Percentiles rank a stretch among this genome's conserved stretches.
These are phyloP conservation scores for Apistogramma diplotaenia DNA, from an alignment of 2,113 vertebrate genomes.

Conservation along the genomic window DNA sequence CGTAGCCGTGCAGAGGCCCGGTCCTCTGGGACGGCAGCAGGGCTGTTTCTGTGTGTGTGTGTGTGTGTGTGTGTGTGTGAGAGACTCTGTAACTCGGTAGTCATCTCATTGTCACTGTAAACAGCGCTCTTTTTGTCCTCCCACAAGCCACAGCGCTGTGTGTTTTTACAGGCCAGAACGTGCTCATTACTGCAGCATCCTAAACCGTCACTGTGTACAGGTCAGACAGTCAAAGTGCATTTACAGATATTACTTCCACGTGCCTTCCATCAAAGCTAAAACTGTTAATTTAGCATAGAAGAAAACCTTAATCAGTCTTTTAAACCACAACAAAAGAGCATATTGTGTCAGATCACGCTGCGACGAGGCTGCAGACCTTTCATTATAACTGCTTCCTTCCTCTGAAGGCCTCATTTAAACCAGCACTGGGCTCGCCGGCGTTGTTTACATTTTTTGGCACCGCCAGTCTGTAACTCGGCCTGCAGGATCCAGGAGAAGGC, in stretches of 20 bases:
- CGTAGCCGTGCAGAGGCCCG: constrained; percentile 1
- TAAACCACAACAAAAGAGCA: not conserved
- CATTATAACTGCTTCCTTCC: constrained; percentile 16
- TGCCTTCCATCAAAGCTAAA: not conserved
- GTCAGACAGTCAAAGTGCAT: not conserved
- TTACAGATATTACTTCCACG: not conserved
- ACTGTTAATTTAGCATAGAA: not conserved
- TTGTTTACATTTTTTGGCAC: constrained; percentile 52
- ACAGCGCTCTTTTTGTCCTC: constrained; percentile 47
- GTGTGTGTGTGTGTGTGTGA: not conserved
- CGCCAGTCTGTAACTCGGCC: not conserved
- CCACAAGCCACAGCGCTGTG: constrained; percentile 25
- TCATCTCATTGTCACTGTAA: constrained; percentile 52
- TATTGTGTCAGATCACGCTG: not conserved
- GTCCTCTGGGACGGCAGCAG: not conserved
- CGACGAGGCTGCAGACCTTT: constrained; percentile 12
- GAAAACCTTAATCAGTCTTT: not conserved
- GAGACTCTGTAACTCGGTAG: constrained; percentile 3
- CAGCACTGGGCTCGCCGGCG: constrained; percentile 10
- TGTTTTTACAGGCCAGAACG: constrained; percentile 30
- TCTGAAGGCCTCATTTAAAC: constrained; percentile 40
- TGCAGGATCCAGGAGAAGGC: constrained; percentile 19
- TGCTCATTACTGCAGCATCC: constrained; percentile 30
- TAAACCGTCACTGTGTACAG: not conserved
- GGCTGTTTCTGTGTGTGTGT: not conserved